These are phyloP conservation scores for Ischnus inquisitorius DNA, from an alignment of 2,888 invertebrate genomes.

Conservation along the genomic window DNA sequence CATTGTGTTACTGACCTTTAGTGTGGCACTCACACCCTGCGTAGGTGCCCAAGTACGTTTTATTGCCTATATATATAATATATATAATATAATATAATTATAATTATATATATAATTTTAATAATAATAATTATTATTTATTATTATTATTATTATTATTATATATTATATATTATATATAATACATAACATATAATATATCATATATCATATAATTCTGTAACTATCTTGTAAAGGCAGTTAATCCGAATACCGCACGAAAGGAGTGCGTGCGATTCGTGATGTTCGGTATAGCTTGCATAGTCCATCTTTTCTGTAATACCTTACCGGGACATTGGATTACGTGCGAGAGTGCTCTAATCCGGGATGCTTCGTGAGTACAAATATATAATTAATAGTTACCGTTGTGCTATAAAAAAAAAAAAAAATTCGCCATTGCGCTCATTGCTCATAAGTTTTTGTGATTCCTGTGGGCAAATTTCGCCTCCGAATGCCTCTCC, in stretches of 20 bases:
- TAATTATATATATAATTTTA: too few species aligned
- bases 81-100: too few species aligned
- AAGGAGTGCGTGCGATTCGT: background rate
- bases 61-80: too few species aligned
- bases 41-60: background rate
- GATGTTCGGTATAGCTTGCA: background rate
- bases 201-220: background rate
- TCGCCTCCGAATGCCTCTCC: too few species aligned
- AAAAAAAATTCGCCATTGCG: too few species aligned
- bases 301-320: slow-evolving; percentile 17
- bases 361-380: slow-evolving; percentile 32
- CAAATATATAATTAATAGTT: background rate
- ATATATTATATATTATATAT: too few species aligned
- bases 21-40: slow-evolving; percentile 1
- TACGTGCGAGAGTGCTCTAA: slow-evolving; percentile 34
- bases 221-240: background rate
- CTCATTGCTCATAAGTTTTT: too few species aligned
- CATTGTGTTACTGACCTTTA: background rate
- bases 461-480: too few species aligned
- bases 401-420: too few species aligned
- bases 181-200: too few species aligned
- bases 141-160: too few species aligned
- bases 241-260: background rate
- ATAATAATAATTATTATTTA: too few species aligned
- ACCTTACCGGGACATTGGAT: slow-evolving; percentile 41